Conservation (phyloP, 2,888 invertebrate species). For the Clivina fossor region DNA sequence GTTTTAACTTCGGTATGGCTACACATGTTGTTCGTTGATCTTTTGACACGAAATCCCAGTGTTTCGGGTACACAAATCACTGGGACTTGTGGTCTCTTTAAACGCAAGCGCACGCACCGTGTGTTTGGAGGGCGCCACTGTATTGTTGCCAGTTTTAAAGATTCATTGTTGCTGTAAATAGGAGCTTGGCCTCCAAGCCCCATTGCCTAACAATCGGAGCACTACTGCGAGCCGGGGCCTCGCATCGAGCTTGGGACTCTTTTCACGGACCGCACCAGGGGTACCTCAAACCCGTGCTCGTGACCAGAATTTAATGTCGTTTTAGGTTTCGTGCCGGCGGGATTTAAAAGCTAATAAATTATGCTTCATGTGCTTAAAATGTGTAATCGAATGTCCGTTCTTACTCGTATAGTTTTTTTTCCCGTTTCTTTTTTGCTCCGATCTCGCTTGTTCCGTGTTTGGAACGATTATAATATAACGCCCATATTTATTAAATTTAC, state of each 20-base stretch:
- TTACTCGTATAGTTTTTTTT: constrained; percentile 19
- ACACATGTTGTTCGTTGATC: constrained; percentile 30
- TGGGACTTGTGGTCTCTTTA: constrained; percentile 10
- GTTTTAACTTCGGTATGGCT: too few relatives aligned
- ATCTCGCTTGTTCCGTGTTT: too few relatives aligned
- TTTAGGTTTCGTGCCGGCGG: constrained; percentile 15
- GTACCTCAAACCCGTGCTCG: constrained; percentile 3
- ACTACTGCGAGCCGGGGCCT: background rate
- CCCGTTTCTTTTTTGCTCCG: too few relatives aligned
- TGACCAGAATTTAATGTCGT: constrained; percentile 30
- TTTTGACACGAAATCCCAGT: constrained; percentile 24
- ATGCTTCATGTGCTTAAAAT: constrained; percentile 26
- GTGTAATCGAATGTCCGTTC: constrained; percentile 29
- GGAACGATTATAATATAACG: too few relatives aligned
- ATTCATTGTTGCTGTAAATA: constrained; percentile 20
- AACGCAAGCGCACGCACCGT: constrained; percentile 4
- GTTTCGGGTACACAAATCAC: constrained; percentile 27
- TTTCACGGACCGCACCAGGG: constrained; percentile 4
- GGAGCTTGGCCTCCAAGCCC: background rate
- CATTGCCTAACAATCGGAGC: constrained; percentile 1
- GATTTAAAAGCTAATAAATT: constrained; percentile 29
- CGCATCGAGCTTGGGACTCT: constrained; percentile 11
- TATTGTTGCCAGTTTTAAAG: constrained; percentile 18
- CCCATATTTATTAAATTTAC: too few relatives aligned
- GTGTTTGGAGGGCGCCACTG: constrained; percentile 19